Percentiles rank a stretch among this genome's conserved stretches.
These are phyloP conservation scores for Drosophila leontia DNA, from an alignment of 1,140 invertebrate species.

Conservation along the genomic window DNA sequence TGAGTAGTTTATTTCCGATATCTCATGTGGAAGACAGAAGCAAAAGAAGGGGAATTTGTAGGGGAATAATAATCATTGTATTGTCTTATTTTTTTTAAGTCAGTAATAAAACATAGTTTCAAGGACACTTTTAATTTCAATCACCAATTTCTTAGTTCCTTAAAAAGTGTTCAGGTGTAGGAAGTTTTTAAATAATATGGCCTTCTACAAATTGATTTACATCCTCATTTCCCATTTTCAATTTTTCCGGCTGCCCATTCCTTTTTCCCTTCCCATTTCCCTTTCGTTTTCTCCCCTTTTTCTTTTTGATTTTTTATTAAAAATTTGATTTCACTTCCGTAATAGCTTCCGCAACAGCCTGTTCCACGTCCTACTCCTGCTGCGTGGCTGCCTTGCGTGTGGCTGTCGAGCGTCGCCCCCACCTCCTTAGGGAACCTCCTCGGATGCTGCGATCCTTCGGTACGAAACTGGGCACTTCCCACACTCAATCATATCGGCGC, in stretches of 20 bases:
- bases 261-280: constrained; percentile 20
- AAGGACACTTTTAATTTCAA: no score
- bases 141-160: no score
- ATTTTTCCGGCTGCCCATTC: neutral
- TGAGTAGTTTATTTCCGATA: neutral
- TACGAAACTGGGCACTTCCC: constrained; percentile 52
- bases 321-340: constrained; percentile 65
- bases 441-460: constrained; percentile 1
- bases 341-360: constrained; percentile 68
- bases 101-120: no score
- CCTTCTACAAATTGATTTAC: constrained; percentile 61
- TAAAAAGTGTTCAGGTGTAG: constrained; percentile 9
- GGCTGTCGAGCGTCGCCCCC: constrained; percentile 70
- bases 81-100: no score
- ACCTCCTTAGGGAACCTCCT: neutral
- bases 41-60: neutral
- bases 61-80: no score
- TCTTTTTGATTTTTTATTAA: constrained; percentile 12
- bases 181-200: constrained; percentile 32
- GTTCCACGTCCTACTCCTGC: constrained; percentile 18
- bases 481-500: constrained; percentile 72
- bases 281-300: constrained; percentile 14
- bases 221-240: constrained; percentile 30
- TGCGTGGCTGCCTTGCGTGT: constrained; percentile 62
- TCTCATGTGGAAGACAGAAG: neutral